Base-by-base conservation (phyloP, 2,797 vertebrate genomes). In the Cottoperca gobio region DNA sequence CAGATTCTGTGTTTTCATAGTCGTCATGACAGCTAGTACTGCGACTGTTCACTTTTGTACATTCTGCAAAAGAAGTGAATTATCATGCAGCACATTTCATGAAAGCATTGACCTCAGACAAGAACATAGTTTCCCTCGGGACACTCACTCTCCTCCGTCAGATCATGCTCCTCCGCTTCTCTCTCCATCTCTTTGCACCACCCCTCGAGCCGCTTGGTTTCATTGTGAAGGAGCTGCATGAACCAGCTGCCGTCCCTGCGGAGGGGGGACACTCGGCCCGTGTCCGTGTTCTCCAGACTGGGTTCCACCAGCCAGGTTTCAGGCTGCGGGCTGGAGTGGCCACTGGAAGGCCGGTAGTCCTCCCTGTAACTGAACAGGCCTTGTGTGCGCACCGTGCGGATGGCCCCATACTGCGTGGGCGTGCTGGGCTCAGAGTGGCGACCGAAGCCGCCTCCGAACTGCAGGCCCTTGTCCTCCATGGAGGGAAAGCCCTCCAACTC, bases 111-210 rank as follows among this genome's bases (percentile, higher is more conserved):
- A 66, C 8, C 26, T 70, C 58, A 54, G 2, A 19, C 23, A 66
- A 82, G 21, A 76, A 82, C 76, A 80, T 57, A 71, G 82, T 79
- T 88, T 76, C 69, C 83, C 79, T 84, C 33, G 46, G 60, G 62
- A 83, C 68, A 94, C 89, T 99, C 95, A 99, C 98, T 98, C 92
- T 99, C 98, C 92, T 99, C 98, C 2, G 96, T 92, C 85, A 99
- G 94, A 86, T 99, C 98, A 8, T 99, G 97, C 90, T 99, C 98
- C 90, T 99, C 98, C 0, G 98, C 98, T 85, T 99, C 98, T 68
- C 96, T 92, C 91, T 99, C 98, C 97, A 99, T 98, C 90, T 99
- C 97, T 85, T 98, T 98, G 91, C 98, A 99, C 97, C 98, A 99
- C 50, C 95, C 96, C 89, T 99, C 98, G 95, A 99, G 94, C 83